Evolutionary conservation across 1,140 invertebrate species (phyloP), one percentile per base, ranked within the genome.

Genomic region (Drosophila ohnishii): DNA sequence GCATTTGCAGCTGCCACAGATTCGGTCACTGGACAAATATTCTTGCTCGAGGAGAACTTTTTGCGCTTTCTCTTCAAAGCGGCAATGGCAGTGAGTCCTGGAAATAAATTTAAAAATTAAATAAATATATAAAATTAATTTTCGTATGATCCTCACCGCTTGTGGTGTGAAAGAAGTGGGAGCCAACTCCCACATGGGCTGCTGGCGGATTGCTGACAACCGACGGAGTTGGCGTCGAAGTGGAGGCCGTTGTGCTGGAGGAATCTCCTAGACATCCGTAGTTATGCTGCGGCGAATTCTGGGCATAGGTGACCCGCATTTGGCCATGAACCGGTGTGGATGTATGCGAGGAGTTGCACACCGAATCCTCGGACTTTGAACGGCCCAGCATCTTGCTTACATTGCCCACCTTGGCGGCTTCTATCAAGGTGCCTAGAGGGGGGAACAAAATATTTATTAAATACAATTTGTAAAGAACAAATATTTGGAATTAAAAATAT

Each of bases 331-430:
- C 85, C 0, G 86, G 90, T 13, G 79, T 79, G 10, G 78, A 42
- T 47, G 78, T 73, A 3, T 85, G 80, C 16, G 82, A 83, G 56
- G 94, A 94, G 79, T 95, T 95, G 91, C 96, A 97, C 19, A 97
- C 95, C 10, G 96, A 97, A 87, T 97, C 96, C 91, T 97, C 96
- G 2, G 96, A 97, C 80, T 94, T 92, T n/a, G 92, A 94, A 61
- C 96, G 93, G 75, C 96, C 95, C 62, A 97, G 95, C 66, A 96
- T 93, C 61, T 95, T 93, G 3, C 95, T 95, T 11, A 96, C 95
- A 80, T 95, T 94, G 39, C 95, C 95, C 45, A 94, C 94, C 87
- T 95, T 96, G n/a, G 96, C 96, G 39, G 96, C 96, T 89, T 97
- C 96, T 75, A 97, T 97, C 28, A 97, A 92, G 22, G 96, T 97